phyloP scores from a whole-genome alignment of 2,888 invertebrate species.

The Nephrotoma guestfalica region DNA sequence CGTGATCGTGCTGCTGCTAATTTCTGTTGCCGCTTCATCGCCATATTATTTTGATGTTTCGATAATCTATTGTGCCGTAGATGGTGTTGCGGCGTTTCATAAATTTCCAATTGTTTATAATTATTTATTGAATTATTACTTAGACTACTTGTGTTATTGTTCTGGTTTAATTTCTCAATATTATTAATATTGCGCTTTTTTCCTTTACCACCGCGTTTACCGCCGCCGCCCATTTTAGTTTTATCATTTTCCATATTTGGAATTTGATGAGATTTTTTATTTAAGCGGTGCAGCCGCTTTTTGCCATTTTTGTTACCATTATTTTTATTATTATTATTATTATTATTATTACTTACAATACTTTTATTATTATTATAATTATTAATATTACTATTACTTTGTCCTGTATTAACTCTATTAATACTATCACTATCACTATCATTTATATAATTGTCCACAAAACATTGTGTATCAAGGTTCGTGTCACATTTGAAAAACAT shows the following conservation, averaged over 20 bases:
- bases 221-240: not conserved
- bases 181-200: not conserved
- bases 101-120: not conserved
- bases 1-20: not conserved
- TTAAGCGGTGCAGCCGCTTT: not conserved
- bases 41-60: not conserved
- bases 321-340: not conserved
- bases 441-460: not conserved
- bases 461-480: not conserved
- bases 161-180: not conserved
- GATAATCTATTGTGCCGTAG: not conserved
- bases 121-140: not conserved
- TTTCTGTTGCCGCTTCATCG: not conserved
- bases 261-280: not conserved
- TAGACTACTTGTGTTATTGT: not conserved
- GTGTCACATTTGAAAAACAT: not conserved
- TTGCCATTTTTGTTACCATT: not conserved
- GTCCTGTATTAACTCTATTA: not conserved
- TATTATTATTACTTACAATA: not conserved
- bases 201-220: not conserved
- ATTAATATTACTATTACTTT: not conserved
- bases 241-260: not conserved
- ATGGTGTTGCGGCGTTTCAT: not conserved
- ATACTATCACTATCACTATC: not conserved
- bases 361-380: not conserved